Evolutionary conservation across 2,888 invertebrate genomes (phyloP).

Genomic region (Lasioglossum lativentre): DNA sequence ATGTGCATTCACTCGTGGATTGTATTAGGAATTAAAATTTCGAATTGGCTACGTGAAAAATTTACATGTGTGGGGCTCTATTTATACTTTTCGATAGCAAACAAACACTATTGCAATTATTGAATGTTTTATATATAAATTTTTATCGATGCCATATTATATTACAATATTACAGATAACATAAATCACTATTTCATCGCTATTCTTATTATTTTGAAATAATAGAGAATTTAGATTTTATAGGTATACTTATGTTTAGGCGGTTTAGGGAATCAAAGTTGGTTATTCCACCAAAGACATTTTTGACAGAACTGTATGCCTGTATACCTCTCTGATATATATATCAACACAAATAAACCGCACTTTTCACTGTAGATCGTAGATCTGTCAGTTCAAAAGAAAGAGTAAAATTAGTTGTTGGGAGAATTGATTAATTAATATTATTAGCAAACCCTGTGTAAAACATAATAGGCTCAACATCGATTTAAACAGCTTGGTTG

Average conservation of each 20-base stretch:
- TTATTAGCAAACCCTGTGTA: neutral
- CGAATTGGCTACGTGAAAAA: conserved; percentile 1
- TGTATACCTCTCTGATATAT: too few species aligned
- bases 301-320: neutral
- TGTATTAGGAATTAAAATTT: neutral
- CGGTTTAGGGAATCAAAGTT: conserved; percentile 23
- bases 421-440: neutral
- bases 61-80: neutral
- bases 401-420: neutral
- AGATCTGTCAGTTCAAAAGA: neutral
- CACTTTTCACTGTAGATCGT: neutral
- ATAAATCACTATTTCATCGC: neutral
- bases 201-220: neutral
- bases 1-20: neutral
- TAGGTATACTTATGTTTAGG: neutral
- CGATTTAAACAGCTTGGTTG: neutral
- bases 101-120: neutral
- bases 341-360: neutral
- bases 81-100: neutral
- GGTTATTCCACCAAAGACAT: neutral
- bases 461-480: neutral
- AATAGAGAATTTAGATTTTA: conserved; percentile 18
- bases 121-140: neutral
- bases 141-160: neutral
- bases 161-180: neutral